phyloP scores from a whole-genome alignment of 2,888 invertebrate genomes.

The Drosophila percnosoma region DNA sequence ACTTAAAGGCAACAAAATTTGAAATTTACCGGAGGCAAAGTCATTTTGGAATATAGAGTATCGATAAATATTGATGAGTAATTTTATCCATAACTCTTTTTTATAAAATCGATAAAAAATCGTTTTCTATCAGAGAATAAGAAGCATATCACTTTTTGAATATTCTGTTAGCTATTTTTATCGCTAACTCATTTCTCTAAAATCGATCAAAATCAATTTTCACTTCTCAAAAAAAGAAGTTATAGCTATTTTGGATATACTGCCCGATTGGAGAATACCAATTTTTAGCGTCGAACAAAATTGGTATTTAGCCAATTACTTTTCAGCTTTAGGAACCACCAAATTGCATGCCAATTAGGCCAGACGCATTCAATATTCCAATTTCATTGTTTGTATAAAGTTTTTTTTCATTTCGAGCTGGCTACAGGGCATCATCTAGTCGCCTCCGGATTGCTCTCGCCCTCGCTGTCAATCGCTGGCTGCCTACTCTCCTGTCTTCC shows the following conservation, averaged over 20 bases:
- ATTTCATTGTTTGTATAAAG: not conserved
- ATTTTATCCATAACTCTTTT: not conserved
- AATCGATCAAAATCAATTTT: not conserved
- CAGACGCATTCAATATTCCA: not conserved
- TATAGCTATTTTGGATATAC: not conserved
- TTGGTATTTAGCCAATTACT: not conserved
- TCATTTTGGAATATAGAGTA: not conserved
- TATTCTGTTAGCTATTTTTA: not conserved
- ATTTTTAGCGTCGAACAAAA: not conserved
- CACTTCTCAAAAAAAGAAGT: not conserved
- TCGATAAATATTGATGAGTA: not conserved
- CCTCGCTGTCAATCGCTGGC: not conserved
- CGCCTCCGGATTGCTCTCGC: not conserved
- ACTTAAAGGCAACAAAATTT: no score
- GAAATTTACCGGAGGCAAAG: not conserved
- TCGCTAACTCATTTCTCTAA: fast-evolving
- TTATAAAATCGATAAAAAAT: not conserved
- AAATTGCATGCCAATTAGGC: not conserved
- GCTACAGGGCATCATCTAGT: not conserved
- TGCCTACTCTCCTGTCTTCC: not conserved
- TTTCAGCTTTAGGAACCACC: no score
- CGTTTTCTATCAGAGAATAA: not conserved
- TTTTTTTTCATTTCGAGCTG: not conserved
- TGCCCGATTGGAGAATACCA: fast-evolving
- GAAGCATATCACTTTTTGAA: fast-evolving